Percentiles rank a stretch among this genome's conserved stretches.
Conservation (phyloP, 2,113 vertebrate genomes). For the Crotophaga sulcirostris region DNA sequence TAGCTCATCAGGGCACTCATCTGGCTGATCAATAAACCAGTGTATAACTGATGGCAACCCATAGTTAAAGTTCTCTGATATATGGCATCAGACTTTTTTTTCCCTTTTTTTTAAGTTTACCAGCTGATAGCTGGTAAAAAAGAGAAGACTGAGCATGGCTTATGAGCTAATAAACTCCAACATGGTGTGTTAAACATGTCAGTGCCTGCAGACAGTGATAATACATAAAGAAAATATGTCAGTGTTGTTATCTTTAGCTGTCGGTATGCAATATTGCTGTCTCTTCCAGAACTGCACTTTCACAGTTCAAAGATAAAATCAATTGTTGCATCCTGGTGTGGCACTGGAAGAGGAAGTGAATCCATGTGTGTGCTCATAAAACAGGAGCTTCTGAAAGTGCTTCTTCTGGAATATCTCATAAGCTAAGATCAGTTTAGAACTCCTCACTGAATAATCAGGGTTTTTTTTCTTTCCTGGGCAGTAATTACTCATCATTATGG, state of each 20-base stretch:
- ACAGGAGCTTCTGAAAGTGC: neutral
- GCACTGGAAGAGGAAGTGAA: slow-evolving; percentile 7
- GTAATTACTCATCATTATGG: neutral
- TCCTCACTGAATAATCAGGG: neutral
- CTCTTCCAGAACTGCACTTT: neutral
- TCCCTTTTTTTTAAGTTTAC: neutral
- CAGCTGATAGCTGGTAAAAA: neutral
- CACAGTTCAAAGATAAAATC: slow-evolving; percentile 18
- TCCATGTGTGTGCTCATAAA: neutral
- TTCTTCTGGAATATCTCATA: slow-evolving; percentile 10
- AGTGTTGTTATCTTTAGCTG: slow-evolving; percentile 19
- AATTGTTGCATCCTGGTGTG: neutral
- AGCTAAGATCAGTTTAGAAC: neutral
- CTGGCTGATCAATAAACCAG: slow-evolving; percentile 28
- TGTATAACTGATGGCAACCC: neutral
- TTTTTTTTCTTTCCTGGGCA: neutral
- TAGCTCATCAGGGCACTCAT: neutral
- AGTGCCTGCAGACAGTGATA: neutral
- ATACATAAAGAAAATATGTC: neutral
- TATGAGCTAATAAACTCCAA: slow-evolving; percentile 19
- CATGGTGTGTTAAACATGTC: neutral
- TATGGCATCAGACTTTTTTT: neutral
- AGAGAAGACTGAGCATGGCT: neutral
- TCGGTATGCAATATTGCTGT: neutral
- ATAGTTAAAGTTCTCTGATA: slow-evolving; percentile 17